Evolutionary conservation across 1,140 invertebrate species (phyloP).

Genomic region (Magallana angulata): DNA sequence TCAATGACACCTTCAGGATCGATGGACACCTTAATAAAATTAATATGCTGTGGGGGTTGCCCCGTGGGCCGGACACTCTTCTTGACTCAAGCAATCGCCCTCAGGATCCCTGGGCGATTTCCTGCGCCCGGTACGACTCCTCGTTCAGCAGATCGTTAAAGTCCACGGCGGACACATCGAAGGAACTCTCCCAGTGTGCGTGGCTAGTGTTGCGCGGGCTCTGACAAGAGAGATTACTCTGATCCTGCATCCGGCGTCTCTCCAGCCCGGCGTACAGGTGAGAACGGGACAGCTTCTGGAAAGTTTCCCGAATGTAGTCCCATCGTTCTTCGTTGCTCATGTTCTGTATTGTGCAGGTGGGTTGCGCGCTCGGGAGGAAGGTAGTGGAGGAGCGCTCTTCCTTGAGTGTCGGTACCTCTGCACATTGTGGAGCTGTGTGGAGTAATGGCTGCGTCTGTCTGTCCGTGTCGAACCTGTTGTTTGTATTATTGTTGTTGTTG

Average conservation of each 20-base stretch:
- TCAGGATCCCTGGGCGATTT: not conserved
- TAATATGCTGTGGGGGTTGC: too few species aligned
- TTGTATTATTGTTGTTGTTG: not conserved
- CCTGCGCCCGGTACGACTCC: not conserved
- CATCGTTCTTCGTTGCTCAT: conserved; percentile 19
- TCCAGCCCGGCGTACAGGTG: not conserved
- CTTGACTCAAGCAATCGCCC: not conserved
- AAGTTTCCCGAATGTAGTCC: conserved; percentile 7
- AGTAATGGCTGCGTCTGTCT: conserved; percentile 9
- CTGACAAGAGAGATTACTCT: not conserved
- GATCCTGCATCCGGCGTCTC: not conserved
- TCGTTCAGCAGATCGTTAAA: not conserved
- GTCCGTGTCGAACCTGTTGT: not conserved
- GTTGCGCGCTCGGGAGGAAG: not conserved
- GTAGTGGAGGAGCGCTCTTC: not conserved
- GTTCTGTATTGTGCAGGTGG: not conserved
- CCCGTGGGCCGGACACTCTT: too few species aligned
- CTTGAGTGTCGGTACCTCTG: not conserved
- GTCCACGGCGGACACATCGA: not conserved
- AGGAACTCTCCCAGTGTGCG: not conserved
- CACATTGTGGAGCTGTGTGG: not conserved
- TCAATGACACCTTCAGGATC: too few species aligned
- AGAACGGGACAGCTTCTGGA: conserved; percentile 7
- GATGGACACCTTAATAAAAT: too few species aligned
- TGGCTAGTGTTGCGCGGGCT: not conserved